Evolutionary conservation across 2,888 invertebrate genomes (phyloP), one percentile per base, ranked within the genome.

Genomic region (Junonia oenone): DNA sequence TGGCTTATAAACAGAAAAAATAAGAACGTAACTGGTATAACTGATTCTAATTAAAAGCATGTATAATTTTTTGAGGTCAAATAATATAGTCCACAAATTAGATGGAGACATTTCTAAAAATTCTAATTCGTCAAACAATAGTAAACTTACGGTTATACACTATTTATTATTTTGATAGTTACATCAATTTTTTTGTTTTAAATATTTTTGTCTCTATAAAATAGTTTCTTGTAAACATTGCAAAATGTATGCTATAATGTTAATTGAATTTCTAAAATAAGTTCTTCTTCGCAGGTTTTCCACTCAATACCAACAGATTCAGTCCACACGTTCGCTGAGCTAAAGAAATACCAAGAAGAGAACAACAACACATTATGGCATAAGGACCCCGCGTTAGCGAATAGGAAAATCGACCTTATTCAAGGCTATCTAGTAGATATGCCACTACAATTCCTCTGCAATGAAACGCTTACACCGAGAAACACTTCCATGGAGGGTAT

Each of bases 381-480:
- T 56, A 92, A 92, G 0, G 94, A 98, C 76, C 94, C 94, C 5
- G 92, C 92, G 9, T 82, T 92, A 51, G 96, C 98, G 11, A 92
- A 93, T 66, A 91, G 93, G 68, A 93, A 93, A 85, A 90, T 97
- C 62, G 92, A 92, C 64, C 92, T 94, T 69, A 94, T 98, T 56
- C 86, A 95, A 93, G 99, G 98, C 0, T 93, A 95, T 78, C 76
- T 99, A 55, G 99, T 99, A 0, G 93, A 97, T 65, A 90, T 98
- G 76, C 99, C 99, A 0, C 83, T 98, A 50, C 92, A 96, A 58
- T 99, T 99, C 85, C 92, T 99, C n/a, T 92, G 93, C 70, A 93
- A 95, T 65, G 98, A 98, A 85, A 93, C 93, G 40, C 90, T 98
- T 40, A 96, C 95, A 14, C 98, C 98, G 6, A 93, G 94, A 51